These are phyloP conservation scores for Bruchidius siliquastri DNA, from an alignment of 2,888 invertebrate species.

Conservation along the genomic window DNA sequence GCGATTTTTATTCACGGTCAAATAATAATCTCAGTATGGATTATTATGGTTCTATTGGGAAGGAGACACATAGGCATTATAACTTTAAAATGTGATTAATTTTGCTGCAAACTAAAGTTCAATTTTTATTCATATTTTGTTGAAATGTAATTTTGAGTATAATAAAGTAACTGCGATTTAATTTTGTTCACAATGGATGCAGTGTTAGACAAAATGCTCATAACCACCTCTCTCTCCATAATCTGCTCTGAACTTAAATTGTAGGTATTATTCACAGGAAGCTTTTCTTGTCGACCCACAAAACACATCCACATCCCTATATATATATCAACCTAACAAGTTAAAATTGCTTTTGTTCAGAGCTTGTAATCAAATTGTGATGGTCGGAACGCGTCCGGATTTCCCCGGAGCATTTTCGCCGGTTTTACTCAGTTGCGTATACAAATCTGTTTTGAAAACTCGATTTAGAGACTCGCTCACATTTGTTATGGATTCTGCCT, in stretches of 20 bases:
- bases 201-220: too few relatives aligned
- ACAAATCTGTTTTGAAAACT: background rate
- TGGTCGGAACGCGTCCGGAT: background rate
- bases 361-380: background rate
- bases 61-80: too few relatives aligned
- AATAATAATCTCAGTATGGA: too few relatives aligned
- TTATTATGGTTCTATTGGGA: too few relatives aligned
- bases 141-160: too few relatives aligned
- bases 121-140: too few relatives aligned
- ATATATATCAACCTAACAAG: slow-evolving; percentile 10
- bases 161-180: too few relatives aligned
- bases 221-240: background rate
- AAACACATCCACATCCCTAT: background rate
- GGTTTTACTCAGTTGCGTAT: background rate
- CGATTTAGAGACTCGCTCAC: background rate
- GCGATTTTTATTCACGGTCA: too few relatives aligned
- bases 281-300: background rate
- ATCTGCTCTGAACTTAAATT: background rate
- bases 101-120: too few relatives aligned
- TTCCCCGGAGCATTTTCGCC: background rate
- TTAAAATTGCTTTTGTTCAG: slow-evolving; percentile 22
- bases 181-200: too few relatives aligned
- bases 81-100: too few relatives aligned
- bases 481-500: too few relatives aligned
- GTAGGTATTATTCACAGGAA: background rate